A percentile compares a stretch with the other conserved stretches of the same genome.
These are phyloP conservation scores for Hydropsyche tenuis DNA, from an alignment of 1,140 invertebrate species.

Conservation along the genomic window DNA sequence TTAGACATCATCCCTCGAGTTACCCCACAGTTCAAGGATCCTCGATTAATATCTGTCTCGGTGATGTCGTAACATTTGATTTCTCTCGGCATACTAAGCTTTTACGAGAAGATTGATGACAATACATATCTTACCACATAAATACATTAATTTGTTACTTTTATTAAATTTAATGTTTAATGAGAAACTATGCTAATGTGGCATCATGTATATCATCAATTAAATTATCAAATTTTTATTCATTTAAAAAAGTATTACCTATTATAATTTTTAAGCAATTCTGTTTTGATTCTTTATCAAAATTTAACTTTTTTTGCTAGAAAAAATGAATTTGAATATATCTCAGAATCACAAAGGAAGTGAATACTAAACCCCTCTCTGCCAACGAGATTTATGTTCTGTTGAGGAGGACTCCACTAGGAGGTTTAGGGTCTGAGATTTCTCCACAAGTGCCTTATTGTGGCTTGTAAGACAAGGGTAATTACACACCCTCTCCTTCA, in stretches of 20 bases:
- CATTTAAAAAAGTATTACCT: too few species aligned
- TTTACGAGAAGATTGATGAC: too few species aligned
- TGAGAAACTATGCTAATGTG: too few species aligned
- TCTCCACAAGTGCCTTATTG: conserved; percentile 43
- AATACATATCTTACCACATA: too few species aligned
- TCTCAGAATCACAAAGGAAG: conserved; percentile 8
- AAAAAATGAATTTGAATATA: background rate
- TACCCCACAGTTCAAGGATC: background rate
- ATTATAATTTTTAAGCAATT: too few species aligned
- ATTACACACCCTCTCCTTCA: conserved; percentile 49
- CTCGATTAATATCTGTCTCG: conserved; percentile 34
- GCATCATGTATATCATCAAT: too few species aligned
- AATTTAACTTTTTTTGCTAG: too few species aligned
- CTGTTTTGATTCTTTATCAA: too few species aligned
- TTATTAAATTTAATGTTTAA: too few species aligned
- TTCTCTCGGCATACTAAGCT: too few species aligned
- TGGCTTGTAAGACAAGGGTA: conserved; percentile 50
- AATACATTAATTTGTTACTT: too few species aligned
- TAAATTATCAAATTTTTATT: too few species aligned
- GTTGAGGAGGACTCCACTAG: conserved; percentile 10
- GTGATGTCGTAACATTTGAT: background rate
- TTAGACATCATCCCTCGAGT: conserved; percentile 30
- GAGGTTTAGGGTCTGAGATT: conserved; percentile 22
- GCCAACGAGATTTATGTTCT: conserved; percentile 40
- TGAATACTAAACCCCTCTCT: conserved; percentile 24